A percentile compares a stretch with the other conserved stretches of the same genome.
Conservation (phyloP, 2,113 vertebrate species). For the Donacobius atricapilla region DNA sequence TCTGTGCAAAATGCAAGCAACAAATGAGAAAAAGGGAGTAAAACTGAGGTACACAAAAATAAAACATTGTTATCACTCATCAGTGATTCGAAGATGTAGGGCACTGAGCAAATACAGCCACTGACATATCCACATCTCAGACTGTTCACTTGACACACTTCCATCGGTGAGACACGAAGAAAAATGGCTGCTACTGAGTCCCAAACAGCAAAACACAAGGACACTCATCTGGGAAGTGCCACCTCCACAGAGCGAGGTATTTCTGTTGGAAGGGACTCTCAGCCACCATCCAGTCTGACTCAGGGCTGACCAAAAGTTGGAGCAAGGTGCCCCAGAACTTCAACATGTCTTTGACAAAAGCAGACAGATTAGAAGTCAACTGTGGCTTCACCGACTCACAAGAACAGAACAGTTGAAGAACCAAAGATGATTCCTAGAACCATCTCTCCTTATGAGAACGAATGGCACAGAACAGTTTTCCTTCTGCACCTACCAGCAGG, state of each 20-base stretch:
- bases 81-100: not conserved
- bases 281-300: rapidly evolving
- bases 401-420: not conserved
- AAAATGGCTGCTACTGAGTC: not conserved
- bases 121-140: not conserved
- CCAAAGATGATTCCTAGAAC: not conserved
- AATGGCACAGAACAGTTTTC: not conserved
- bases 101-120: not conserved
- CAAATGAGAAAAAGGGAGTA: not conserved
- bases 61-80: not conserved
- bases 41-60: not conserved
- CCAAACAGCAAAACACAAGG: not conserved
- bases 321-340: not conserved
- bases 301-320: not conserved
- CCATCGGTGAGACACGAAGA: not conserved
- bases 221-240: not conserved
- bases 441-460: not conserved
- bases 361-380: not conserved
- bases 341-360: not conserved
- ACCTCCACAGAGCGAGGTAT: rapidly evolving
- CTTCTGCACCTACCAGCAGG: not conserved
- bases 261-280: not conserved
- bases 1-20: not conserved
- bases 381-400: not conserved
- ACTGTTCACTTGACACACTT: not conserved